Percentiles rank a stretch among this genome's conserved stretches.
Evolutionary conservation across 2,797 vertebrate species (phyloP).

Genomic region (Poeciliopsis paucimaculata): DNA sequence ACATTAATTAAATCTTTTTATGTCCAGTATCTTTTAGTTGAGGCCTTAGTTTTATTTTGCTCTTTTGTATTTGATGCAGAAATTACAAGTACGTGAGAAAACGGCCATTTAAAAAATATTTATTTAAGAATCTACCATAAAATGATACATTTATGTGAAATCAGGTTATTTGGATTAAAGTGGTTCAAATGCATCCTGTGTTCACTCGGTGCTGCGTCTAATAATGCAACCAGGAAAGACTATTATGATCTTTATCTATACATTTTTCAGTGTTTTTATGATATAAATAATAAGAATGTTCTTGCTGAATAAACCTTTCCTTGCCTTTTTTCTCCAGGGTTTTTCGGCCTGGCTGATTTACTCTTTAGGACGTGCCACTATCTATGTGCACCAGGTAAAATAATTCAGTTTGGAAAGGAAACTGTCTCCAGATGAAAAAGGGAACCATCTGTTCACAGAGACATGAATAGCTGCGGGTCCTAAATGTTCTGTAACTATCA

Average conservation of each 20-base stretch:
- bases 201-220: background rate
- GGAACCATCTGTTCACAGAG: too few species aligned
- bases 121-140: background rate
- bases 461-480: too few species aligned
- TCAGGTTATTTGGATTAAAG: too few species aligned
- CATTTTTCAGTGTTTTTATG: background rate
- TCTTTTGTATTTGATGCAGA: background rate
- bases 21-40: background rate
- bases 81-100: background rate
- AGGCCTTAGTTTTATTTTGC: background rate
- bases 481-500: too few species aligned
- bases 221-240: background rate
- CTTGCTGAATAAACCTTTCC: background rate
- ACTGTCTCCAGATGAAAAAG: too few species aligned
- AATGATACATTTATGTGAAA: background rate
- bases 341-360: fast-evolving
- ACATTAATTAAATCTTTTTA: background rate
- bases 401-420: too few species aligned
- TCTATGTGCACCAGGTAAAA: background rate
- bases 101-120: background rate
- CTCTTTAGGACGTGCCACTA: fast-evolving
- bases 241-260: background rate
- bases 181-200: background rate
- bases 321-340: background rate
- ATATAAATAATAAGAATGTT: background rate